Conservation (phyloP, 2,797 vertebrate species). For the Protosalanx chinensis region DNA sequence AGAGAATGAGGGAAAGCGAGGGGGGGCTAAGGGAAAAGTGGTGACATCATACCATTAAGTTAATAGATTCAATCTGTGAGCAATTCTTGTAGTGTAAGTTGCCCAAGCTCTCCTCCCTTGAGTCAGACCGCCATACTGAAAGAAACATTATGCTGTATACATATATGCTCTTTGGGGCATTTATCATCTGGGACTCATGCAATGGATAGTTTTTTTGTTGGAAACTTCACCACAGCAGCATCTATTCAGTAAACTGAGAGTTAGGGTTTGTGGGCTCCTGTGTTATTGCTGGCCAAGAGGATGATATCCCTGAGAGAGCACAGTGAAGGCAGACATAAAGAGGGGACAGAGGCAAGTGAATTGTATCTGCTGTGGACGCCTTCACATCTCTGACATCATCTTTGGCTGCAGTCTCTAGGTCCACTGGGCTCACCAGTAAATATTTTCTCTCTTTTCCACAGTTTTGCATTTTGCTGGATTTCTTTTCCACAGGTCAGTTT, state of each 20-base stretch:
- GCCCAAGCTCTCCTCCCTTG: constrained; percentile 28
- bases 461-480: constrained; percentile 55
- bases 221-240: constrained; percentile 39
- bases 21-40: constrained; percentile 23
- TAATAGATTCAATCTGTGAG: constrained; percentile 63
- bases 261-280: constrained; percentile 32
- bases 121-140: constrained; percentile 19
- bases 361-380: constrained; percentile 48
- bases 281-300: constrained; percentile 43
- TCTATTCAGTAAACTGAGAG: constrained; percentile 34
- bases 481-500: constrained; percentile 59
- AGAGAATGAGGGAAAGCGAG: neutral
- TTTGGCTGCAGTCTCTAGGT: constrained; percentile 54
- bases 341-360: constrained; percentile 26
- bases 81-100: constrained; percentile 36
- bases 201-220: constrained; percentile 39
- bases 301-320: constrained; percentile 42
- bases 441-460: constrained; percentile 68
- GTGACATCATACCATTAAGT: constrained; percentile 59
- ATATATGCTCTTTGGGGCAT: constrained; percentile 32
- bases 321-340: constrained; percentile 42
- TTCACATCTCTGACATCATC: constrained; percentile 62
- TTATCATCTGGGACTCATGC: constrained; percentile 36
- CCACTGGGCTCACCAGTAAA: constrained; percentile 58
- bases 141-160: constrained; percentile 48